A percentile compares a stretch with the other conserved stretches of the same genome.
Conservation (phyloP, 2,888 invertebrate genomes). For the Bruchidius siliquastri region DNA sequence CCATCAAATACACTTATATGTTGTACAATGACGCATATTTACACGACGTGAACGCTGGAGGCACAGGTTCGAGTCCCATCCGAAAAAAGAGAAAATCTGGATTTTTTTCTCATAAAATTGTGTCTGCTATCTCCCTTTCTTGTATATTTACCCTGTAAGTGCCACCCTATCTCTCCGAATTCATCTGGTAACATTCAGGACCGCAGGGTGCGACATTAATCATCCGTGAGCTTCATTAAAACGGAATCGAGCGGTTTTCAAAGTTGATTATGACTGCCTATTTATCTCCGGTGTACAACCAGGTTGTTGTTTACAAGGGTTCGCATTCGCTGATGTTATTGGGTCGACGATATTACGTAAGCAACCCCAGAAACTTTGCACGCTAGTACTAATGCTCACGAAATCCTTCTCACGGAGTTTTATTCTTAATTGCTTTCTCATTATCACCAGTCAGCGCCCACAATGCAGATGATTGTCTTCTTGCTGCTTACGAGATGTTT, state of each 20-base stretch:
- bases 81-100: too few species aligned
- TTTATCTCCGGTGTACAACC: slow-evolving; percentile 16
- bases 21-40: too few species aligned
- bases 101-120: too few species aligned
- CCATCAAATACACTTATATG: too few species aligned
- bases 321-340: not conserved
- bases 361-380: not conserved
- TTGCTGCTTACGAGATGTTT: too few species aligned
- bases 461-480: too few species aligned
- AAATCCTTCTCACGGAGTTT: not conserved
- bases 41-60: too few species aligned
- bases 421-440: not conserved
- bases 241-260: slow-evolving; percentile 24
- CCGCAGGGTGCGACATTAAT: slow-evolving; percentile 14
- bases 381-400: not conserved
- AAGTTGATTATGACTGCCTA: slow-evolving; percentile 18
- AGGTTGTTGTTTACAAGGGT: not conserved
- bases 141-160: not conserved
- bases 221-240: slow-evolving; percentile 24
- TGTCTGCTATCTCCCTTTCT: too few species aligned
- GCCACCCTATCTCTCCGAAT: not conserved
- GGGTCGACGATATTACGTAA: not conserved
- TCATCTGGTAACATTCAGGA: not conserved
- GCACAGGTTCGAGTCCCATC: too few species aligned
- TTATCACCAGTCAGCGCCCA: not conserved